Percentiles rank a stretch among this genome's conserved stretches.
These are phyloP conservation scores for Oryzias curvinotus DNA, from an alignment of 2,113 vertebrate genomes.

Conservation along the genomic window DNA sequence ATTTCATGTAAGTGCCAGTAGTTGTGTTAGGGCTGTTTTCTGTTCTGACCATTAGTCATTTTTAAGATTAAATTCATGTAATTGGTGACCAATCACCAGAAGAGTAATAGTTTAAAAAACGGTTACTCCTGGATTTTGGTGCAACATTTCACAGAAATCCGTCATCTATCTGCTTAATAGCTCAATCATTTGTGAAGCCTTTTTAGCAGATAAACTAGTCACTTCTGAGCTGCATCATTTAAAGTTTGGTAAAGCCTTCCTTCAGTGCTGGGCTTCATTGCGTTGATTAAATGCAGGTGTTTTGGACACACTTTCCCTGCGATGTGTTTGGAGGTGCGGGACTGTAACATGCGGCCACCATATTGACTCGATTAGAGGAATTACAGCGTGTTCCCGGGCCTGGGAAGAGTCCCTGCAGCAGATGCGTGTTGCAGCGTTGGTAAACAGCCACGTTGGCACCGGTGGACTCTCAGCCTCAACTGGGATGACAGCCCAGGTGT, in stretches of 20 bases:
- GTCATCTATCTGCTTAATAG: too few species aligned
- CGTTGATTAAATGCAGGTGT: slow-evolving; percentile 69
- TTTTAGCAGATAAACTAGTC: too few species aligned
- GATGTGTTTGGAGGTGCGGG: slow-evolving; percentile 53
- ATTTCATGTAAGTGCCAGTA: too few species aligned
- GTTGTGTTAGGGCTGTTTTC: too few species aligned
- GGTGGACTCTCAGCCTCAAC: slow-evolving; percentile 50
- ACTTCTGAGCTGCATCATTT: too few species aligned
- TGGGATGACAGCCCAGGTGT: slow-evolving; percentile 71
- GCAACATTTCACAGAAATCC: too few species aligned
- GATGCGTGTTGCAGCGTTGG: slow-evolving; percentile 67
- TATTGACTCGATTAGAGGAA: slow-evolving; percentile 78
- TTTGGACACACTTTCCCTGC: slow-evolving; percentile 59
- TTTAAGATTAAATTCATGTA: too few species aligned
- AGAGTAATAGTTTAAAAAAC: too few species aligned
- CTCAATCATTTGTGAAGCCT: too few species aligned
- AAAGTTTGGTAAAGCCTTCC: slow-evolving; percentile 30
- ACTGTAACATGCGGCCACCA: slow-evolving; percentile 58
- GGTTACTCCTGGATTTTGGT: too few species aligned
- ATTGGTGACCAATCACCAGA: too few species aligned
- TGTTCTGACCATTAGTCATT: too few species aligned
- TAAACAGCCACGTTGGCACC: slow-evolving; percentile 76
- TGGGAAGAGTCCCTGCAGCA: slow-evolving; percentile 67
- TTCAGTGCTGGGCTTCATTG: slow-evolving; percentile 42
- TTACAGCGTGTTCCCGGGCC: slow-evolving; percentile 66